Percentiles rank a stretch among this genome's conserved stretches.
Conservation (phyloP, 2,888 invertebrate genomes). For the Exocentrus adspersus region DNA sequence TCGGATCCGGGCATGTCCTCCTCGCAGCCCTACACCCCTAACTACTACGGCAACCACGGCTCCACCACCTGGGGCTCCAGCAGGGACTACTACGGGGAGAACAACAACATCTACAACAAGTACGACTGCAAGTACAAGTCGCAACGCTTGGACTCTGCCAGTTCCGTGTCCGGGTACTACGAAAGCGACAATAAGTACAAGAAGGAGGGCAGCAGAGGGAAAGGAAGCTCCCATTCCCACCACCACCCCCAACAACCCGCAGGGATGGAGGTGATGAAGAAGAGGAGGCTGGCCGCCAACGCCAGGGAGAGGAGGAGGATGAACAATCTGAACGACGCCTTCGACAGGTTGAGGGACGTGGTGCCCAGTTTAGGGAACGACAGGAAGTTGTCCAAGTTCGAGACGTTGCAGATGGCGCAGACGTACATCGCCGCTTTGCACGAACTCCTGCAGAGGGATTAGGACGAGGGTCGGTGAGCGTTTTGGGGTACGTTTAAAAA, state of each 20-base stretch:
- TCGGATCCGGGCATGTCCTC: conserved; percentile 61
- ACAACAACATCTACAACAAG: conserved; percentile 58
- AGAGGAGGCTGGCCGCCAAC: conserved; percentile 75
- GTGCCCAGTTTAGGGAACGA: conserved; percentile 77
- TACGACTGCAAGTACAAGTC: conserved; percentile 52
- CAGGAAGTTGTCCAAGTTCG: conserved; percentile 78
- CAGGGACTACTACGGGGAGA: conserved; percentile 58
- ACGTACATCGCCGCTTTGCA: conserved; percentile 77
- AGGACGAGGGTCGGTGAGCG: conserved; percentile 14
- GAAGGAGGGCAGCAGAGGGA: conserved; percentile 32
- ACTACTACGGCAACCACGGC: conserved; percentile 54
- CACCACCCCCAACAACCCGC: too few relatives aligned
- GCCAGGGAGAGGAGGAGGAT: conserved; percentile 78
- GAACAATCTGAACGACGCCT: conserved; percentile 79
- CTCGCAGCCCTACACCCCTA: conserved; percentile 60
- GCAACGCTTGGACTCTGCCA: conserved; percentile 39
- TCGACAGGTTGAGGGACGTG: conserved; percentile 75
- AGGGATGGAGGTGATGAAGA: conserved; percentile 64
- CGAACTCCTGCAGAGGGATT: conserved; percentile 68
- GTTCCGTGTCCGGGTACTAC: conserved; percentile 48
- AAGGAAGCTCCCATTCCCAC: too few relatives aligned
- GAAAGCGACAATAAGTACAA: conserved; percentile 43
- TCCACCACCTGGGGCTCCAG: conserved; percentile 48
- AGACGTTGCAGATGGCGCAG: conserved; percentile 82
- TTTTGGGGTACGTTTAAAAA: conserved; percentile 5